Conservation (phyloP, 1,140 invertebrate genomes). For the Thaumetopoea pityocampa region DNA sequence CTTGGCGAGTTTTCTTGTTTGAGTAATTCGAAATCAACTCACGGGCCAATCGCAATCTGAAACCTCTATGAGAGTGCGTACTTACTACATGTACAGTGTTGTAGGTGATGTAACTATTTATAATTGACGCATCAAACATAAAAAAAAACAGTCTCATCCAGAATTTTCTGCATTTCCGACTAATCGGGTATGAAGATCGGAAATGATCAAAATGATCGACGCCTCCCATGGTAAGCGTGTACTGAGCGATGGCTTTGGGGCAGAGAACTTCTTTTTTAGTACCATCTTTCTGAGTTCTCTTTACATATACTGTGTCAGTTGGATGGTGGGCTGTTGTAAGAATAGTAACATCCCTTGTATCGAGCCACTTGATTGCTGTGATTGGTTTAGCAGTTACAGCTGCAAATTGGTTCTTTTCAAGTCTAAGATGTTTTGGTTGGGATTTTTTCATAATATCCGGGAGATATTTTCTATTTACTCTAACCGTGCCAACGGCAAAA, state of each 20-base stretch:
- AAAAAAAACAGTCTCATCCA: slow-evolving; percentile 22
- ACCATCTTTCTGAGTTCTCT: slow-evolving; percentile 25
- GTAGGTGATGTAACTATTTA: slow-evolving; percentile 15
- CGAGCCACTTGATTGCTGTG: slow-evolving; percentile 14
- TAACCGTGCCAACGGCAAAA: too few relatives aligned
- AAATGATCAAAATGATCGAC: slow-evolving; percentile 21
- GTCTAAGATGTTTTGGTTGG: too few relatives aligned
- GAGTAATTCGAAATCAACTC: neutral
- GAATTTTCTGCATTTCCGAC: slow-evolving; percentile 8
- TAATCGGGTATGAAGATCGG: slow-evolving; percentile 12
- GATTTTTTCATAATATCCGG: too few relatives aligned
- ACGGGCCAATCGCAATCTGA: slow-evolving; percentile 1
- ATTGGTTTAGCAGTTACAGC: too few relatives aligned
- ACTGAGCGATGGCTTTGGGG: slow-evolving; percentile 10
- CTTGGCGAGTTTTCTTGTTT: neutral
- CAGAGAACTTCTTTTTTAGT: slow-evolving; percentile 5
- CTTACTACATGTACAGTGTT: neutral
- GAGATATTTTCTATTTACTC: too few relatives aligned
- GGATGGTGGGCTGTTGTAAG: slow-evolving; percentile 14
- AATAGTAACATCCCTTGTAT: slow-evolving; percentile 9
- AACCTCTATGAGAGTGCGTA: neutral
- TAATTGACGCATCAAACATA: slow-evolving; percentile 17
- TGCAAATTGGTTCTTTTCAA: too few relatives aligned
- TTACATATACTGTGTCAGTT: slow-evolving; percentile 6
- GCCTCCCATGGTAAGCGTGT: slow-evolving; percentile 14